Base-by-base conservation (phyloP, 2,113 vertebrate genomes). In the Oncorhynchus gorbuscha region DNA sequence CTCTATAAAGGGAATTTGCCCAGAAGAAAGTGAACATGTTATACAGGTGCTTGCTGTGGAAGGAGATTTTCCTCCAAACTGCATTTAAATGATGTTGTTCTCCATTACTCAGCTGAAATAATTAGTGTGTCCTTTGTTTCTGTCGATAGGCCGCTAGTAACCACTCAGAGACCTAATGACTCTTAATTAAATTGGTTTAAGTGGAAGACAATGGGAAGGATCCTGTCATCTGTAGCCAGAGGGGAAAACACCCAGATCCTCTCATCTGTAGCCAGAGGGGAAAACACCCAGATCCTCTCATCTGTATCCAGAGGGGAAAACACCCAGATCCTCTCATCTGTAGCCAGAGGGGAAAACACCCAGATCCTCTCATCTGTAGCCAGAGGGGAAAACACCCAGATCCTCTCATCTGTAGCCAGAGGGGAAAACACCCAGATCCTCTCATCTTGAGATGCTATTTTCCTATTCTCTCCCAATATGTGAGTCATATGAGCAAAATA, bases 171-270 rank as follows among this genome's bases (percentile, higher is more conserved):
- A 87, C 88, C 89, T 93, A 93, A 93, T 90, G 91, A 89, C 90
- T 89, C 86, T 87, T 94, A 93, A 93, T 93, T 93, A 91, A 94
- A 93, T 88, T 88, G 88, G 89, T 87, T 92, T 87, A 91, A 91
- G 88, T 86, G 88, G 81, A 93, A 88, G 81, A 90, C 85, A 89
- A 89, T 86, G 84, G 85, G 73, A 83, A n/a, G n/a, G 76, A 68
- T 58, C 81, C 86, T 81, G 85, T 88, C 87, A 89, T 91, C 86
- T 86, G 86, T 73, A 84, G 69, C 89, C 79, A 88, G 88, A 90
- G 84, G 84, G 85, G 85, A 92, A 93, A 92, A 89, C 90, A 90
- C 92, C 91, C 91, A 89, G 89, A 89, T 93, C 93, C 92, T 90
- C 90, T 89, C 89, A 89, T 85, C 85, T 94, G 32, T 87, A 89